These are phyloP conservation scores for Lepisosteus oculatus DNA, from an alignment of 2,113 vertebrate species.

Conservation along the genomic window DNA sequence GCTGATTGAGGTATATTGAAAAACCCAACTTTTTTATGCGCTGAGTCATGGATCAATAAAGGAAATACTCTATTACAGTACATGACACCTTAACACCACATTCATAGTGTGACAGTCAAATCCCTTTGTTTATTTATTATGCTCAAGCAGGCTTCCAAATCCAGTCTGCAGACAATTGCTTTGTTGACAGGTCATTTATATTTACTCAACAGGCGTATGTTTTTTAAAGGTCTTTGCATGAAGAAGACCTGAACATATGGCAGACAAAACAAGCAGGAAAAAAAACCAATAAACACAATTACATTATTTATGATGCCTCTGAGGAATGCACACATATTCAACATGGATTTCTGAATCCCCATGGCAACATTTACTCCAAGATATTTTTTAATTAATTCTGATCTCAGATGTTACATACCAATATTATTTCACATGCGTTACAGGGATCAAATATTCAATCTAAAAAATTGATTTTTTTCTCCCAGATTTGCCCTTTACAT, in stretches of 20 bases:
- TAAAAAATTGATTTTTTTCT: too few species aligned
- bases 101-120: too few species aligned
- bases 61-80: too few species aligned
- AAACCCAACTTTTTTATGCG: too few species aligned
- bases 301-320: conserved; percentile 62
- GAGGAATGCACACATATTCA: conserved; percentile 39
- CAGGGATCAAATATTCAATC: too few species aligned
- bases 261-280: neutral
- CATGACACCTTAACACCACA: too few species aligned
- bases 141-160: neutral
- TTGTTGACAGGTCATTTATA: conserved; percentile 32
- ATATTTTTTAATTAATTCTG: conserved; percentile 12
- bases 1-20: too few species aligned
- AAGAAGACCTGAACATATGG: conserved; percentile 27
- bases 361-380: conserved; percentile 42
- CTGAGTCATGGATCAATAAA: too few species aligned
- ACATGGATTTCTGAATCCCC: conserved; percentile 56
- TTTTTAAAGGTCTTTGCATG: conserved; percentile 33
- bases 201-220: conserved; percentile 36
- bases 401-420: too few species aligned
- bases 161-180: conserved; percentile 25
- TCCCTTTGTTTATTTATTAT: too few species aligned
- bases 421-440: too few species aligned
- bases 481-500: too few species aligned
- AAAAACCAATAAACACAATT: conserved; percentile 38